Evolutionary conservation across 2,888 invertebrate species (phyloP).

Genomic region (Dasysyrphus albostriatus): DNA sequence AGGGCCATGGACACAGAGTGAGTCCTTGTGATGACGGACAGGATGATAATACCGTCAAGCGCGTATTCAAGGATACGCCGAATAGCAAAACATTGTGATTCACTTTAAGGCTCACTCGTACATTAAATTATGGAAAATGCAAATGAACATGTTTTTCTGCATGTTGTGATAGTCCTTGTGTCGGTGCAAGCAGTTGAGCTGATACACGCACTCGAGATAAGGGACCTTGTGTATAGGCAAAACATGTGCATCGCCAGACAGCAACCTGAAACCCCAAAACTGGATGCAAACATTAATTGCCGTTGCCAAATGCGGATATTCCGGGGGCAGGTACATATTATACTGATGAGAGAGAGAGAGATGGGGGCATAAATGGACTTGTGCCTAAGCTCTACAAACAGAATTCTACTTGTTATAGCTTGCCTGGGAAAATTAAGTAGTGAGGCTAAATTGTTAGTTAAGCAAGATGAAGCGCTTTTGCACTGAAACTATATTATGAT

Average conservation of each 20-base stretch:
- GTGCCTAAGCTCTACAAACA: conserved; percentile 51
- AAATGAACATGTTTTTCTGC: conserved; percentile 62
- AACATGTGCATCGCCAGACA: conserved; percentile 48
- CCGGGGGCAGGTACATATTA: background rate
- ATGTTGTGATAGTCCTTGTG: conserved; percentile 59
- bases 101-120: conserved; percentile 61
- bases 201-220: conserved; percentile 34
- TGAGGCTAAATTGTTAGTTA: conserved; percentile 61
- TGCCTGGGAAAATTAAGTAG: conserved; percentile 49
- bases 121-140: conserved; percentile 70
- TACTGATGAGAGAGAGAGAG: background rate
- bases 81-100: conserved; percentile 44
- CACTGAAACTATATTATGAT: background rate
- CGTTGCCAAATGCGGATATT: conserved; percentile 45
- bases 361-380: background rate
- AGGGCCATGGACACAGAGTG: conserved; percentile 7
- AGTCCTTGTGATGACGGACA: conserved; percentile 21
- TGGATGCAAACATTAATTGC: conserved; percentile 68
- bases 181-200: conserved; percentile 19
- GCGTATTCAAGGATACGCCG: conserved; percentile 57
- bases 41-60: conserved; percentile 4
- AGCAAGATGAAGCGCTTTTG: conserved; percentile 39
- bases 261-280: conserved; percentile 40
- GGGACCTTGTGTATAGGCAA: background rate
- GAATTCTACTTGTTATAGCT: conserved; percentile 16